Conservation (phyloP, 2,797 vertebrate genomes). For the Phalloptychus januarius region DNA sequence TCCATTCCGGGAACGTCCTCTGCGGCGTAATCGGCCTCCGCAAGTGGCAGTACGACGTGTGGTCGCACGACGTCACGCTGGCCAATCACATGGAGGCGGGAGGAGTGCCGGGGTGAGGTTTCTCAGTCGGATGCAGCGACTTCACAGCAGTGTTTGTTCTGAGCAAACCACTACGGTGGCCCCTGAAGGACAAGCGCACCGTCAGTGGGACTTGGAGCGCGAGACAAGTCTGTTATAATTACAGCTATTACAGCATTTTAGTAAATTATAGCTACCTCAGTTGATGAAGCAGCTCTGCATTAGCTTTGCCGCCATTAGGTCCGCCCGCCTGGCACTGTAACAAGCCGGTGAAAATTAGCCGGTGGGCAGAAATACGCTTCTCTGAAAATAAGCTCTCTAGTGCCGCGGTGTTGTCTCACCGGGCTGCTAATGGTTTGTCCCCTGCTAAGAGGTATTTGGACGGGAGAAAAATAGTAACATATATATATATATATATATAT, state of each 20-base stretch:
- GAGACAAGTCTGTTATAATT: slow-evolving; percentile 16
- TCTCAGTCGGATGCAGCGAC: not conserved
- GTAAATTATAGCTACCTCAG: slow-evolving; percentile 45
- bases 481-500: no score
- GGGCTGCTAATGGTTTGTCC: slow-evolving; percentile 56
- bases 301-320: slow-evolving; percentile 42
- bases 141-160: not conserved
- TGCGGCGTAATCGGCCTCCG: slow-evolving; percentile 96
- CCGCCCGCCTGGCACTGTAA: slow-evolving; percentile 24
- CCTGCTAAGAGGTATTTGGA: slow-evolving; percentile 43
- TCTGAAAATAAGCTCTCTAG: slow-evolving; percentile 54
- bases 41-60: slow-evolving; percentile 99
- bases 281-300: slow-evolving; percentile 39
- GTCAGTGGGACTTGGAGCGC: slow-evolving; percentile 10
- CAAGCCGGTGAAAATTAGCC: slow-evolving; percentile 46
- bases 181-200: not conserved
- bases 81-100: slow-evolving; percentile 99
- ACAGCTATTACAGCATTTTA: slow-evolving; percentile 28
- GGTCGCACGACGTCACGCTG: slow-evolving; percentile 97
- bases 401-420: slow-evolving; percentile 43
- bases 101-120: slow-evolving; percentile 91
- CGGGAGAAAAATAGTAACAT: no score
- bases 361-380: slow-evolving; percentile 35
- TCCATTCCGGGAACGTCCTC: slow-evolving; percentile 96
- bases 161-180: not conserved